These are phyloP conservation scores for Dinocampus coccinellae DNA, from an alignment of 2,888 invertebrate genomes.

Conservation along the genomic window DNA sequence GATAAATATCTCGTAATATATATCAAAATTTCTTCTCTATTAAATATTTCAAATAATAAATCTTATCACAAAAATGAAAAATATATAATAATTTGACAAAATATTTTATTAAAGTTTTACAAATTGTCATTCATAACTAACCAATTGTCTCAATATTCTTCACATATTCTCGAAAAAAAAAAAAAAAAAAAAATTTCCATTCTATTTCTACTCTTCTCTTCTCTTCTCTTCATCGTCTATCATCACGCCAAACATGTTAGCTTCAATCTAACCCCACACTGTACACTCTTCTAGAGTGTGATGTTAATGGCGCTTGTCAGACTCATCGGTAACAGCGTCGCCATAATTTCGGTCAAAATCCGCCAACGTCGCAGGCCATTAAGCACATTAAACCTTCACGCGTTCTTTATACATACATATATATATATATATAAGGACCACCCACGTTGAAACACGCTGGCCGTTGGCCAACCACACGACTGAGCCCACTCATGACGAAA, in stretches of 20 bases:
- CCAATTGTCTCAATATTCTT: background rate
- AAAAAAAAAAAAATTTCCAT: too few species aligned
- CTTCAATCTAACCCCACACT: background rate
- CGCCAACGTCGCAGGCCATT: slow-evolving; percentile 62
- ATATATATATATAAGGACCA: slow-evolving; percentile 25
- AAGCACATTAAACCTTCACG: slow-evolving; percentile 53
- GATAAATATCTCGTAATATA: background rate
- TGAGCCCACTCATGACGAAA: slow-evolving; percentile 22
- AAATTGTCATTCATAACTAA: background rate
- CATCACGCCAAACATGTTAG: background rate
- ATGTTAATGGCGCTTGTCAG: slow-evolving; percentile 46
- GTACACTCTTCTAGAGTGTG: slow-evolving; percentile 33
- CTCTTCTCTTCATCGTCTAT: background rate
- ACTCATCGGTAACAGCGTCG: slow-evolving; percentile 49
- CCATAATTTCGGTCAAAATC: slow-evolving; percentile 60
- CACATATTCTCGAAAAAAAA: background rate
- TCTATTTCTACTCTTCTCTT: too few species aligned
- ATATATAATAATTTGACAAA: background rate
- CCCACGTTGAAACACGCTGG: slow-evolving; percentile 38
- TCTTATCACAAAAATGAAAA: background rate
- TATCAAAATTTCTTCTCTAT: background rate
- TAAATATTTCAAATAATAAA: background rate
- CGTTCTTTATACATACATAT: slow-evolving; percentile 23
- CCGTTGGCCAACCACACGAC: slow-evolving; percentile 44
- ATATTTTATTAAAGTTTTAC: background rate